Evolutionary conservation across 2,797 vertebrate species (phyloP).

Genomic region (Adelosebastes latens): DNA sequence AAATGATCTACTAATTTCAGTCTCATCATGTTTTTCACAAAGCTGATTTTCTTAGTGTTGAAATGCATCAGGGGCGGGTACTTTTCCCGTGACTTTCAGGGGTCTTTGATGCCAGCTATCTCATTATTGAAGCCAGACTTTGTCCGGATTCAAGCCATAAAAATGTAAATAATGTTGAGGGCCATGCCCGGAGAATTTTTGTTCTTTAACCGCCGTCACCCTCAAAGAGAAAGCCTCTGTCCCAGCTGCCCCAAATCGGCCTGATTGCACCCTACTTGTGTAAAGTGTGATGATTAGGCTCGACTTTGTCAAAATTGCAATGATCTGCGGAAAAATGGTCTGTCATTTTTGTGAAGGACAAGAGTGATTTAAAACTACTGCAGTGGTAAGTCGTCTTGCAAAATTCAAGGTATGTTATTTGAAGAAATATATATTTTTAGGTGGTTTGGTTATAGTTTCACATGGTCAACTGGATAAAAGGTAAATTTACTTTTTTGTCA

Average conservation of each 20-base stretch:
- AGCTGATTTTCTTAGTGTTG: background rate
- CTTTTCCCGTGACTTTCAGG: conserved; percentile 10
- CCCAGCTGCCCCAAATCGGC: conserved; percentile 16
- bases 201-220: conserved; percentile 16
- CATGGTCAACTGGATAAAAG: background rate
- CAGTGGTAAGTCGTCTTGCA: background rate
- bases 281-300: conserved; percentile 42
- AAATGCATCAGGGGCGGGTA: background rate
- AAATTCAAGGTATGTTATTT: background rate
- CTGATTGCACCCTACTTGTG: conserved; percentile 55
- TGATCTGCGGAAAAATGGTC: conserved; percentile 33
- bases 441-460: background rate
- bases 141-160: background rate
- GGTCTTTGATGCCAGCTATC: background rate
- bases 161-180: background rate
- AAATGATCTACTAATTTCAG: background rate
- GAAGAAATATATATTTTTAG: background rate
- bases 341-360: conserved; percentile 42
- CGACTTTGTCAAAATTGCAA: conserved; percentile 41
- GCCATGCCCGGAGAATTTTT: background rate
- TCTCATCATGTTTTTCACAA: background rate
- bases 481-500: background rate
- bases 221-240: conserved; percentile 10
- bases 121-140: background rate
- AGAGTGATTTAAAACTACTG: conserved; percentile 26